These are phyloP conservation scores for Drosophila mayaguana DNA, from an alignment of 2,888 invertebrate species.

Conservation along the genomic window DNA sequence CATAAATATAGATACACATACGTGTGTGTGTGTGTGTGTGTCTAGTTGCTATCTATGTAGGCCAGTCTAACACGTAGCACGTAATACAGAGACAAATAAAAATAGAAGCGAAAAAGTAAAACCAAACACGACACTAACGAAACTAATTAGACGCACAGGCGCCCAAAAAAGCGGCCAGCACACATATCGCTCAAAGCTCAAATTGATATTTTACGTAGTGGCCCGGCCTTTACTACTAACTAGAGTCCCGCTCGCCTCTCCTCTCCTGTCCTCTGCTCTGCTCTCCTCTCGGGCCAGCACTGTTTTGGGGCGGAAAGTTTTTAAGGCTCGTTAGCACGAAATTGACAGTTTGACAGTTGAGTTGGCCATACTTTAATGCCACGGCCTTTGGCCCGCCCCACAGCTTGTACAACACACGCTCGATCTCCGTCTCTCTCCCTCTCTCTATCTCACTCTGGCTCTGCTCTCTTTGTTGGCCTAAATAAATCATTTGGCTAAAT, in stretches of 20 bases:
- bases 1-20: neutral
- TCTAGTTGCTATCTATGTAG: conserved; percentile 65
- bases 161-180: conserved; percentile 57
- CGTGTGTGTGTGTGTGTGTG: conserved; percentile 1
- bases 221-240: neutral
- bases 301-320: conserved; percentile 67
- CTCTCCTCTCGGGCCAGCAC: conserved; percentile 16
- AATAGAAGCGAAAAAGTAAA: conserved; percentile 44
- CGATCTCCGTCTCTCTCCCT: neutral
- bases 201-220: conserved; percentile 77
- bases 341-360: conserved; percentile 83
- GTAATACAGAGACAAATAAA: conserved; percentile 32
- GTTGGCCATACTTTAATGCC: conserved; percentile 79
- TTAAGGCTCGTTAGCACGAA: conserved; percentile 80
- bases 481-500: conserved; percentile 81
- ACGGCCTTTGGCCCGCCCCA: conserved; percentile 59
- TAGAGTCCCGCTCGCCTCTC: neutral
- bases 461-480: conserved; percentile 62
- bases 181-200: conserved; percentile 62
- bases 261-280: too few relatives aligned
- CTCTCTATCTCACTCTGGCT: conserved; percentile 6
- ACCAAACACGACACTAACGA: conserved; percentile 72
- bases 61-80: conserved; percentile 51
- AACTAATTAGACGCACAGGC: conserved; percentile 79
- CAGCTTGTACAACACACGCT: conserved; percentile 5